These are phyloP conservation scores for Apis laboriosa DNA, from an alignment of 1,140 invertebrate genomes.

Conservation along the genomic window DNA sequence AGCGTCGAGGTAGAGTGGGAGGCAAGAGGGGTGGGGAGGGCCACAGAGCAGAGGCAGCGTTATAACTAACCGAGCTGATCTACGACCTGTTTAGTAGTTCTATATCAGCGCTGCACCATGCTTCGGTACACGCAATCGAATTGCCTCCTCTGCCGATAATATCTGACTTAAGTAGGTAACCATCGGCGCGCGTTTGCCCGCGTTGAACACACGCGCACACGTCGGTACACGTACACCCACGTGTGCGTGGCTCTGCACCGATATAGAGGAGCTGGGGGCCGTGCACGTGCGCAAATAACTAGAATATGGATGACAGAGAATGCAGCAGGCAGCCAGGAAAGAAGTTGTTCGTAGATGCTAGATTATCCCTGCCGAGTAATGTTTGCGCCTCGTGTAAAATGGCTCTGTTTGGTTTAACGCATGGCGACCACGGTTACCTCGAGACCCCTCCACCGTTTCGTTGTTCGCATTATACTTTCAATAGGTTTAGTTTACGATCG, in stretches of 20 bases:
- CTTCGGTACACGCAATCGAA: conserved; percentile 72
- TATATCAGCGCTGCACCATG: conserved; percentile 77
- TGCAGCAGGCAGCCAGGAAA: conserved; percentile 13
- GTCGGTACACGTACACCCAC: background rate
- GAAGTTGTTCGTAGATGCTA: conserved; percentile 47
- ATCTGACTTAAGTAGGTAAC: conserved; percentile 71
- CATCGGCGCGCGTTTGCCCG: conserved; percentile 30
- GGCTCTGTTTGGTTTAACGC: conserved; percentile 13
- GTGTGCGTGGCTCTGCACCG: too few relatives aligned
- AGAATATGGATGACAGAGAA: conserved; percentile 40
- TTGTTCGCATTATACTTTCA: conserved; percentile 42
- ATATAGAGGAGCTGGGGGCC: conserved; percentile 7
- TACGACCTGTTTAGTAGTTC: conserved; percentile 81
- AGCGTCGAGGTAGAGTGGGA: conserved; percentile 30
- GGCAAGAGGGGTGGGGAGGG: background rate
- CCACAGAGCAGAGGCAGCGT: conserved; percentile 57
- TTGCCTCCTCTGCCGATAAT: conserved; percentile 67
- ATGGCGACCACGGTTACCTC: too few relatives aligned
- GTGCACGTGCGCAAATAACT: conserved; percentile 52
- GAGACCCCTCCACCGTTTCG: too few relatives aligned
- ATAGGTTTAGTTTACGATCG: conserved; percentile 39
- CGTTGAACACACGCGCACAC: background rate
- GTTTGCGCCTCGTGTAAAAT: conserved; percentile 29
- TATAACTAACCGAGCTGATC: conserved; percentile 79
- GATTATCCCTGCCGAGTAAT: background rate